Base-by-base conservation (phyloP, 2,797 vertebrate genomes). In the Eulemur albifrons region DNA sequence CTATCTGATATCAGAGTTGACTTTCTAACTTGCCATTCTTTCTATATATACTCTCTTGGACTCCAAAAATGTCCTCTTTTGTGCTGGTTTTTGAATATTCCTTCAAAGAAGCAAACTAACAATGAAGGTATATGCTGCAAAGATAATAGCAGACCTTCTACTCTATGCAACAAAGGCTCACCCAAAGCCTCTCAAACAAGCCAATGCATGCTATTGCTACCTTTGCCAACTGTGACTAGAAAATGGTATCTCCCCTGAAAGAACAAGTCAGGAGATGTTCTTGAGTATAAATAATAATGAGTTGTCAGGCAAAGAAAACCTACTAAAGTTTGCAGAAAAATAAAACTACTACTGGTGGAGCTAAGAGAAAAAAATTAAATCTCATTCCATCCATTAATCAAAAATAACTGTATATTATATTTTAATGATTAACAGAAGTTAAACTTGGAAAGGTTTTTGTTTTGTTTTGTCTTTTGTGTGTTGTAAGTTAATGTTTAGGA, bases 201-300 rank as follows among this genome's bases (percentile, higher is more conserved):
- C 52, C 12, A 50, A 15, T 0, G 3, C 93, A 27, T 11, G 79
- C 48, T 63, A 13, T 11, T 25, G 23, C 61, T 83, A 21, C 40
- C 54, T 88, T 75, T 50, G 90, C 90, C 94, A 77, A 59, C 23
- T 32, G 59, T 69, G n/a, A 61, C n/a, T 77, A 35, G 32, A n/a
- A 81, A 95, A 83, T 17, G 27, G 70, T 57, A 54, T 87, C 40
- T 88, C n/a, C 77, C 18, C 10, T 14, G n/a, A 88, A 65, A 76
- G 63, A 80, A 82, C 86, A 88, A 84, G 93, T 94, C 80, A 67
- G 18, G 83, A 96, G 82, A 85, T 72, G 54, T 27, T 69, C 4
- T 1, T 63, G 63, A 90, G 15, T 75, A 52, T 76, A 82, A 40
- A 21, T 73, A 90, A 81, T 54, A 21, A 23, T 23, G 88, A 85